Percentiles rank a stretch among this genome's conserved stretches.
These are phyloP conservation scores for Phengaris alcon DNA, from an alignment of 2,888 invertebrate species.

Conservation along the genomic window DNA sequence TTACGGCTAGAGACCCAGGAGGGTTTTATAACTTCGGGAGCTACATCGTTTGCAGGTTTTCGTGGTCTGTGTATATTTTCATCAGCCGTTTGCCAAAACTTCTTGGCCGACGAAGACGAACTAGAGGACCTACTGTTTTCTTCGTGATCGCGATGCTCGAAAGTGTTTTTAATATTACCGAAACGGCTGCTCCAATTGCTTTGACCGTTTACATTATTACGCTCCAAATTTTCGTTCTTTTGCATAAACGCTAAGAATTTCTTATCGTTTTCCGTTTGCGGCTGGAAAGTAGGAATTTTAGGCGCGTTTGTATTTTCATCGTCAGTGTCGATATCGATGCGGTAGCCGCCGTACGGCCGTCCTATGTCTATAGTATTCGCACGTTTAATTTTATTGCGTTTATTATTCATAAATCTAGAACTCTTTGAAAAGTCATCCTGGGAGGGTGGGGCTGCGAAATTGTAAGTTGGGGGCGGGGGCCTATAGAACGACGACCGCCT, in stretches of 20 bases:
- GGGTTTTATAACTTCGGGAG: conserved; percentile 57
- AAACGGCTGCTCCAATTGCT: conserved; percentile 90
- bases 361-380: conserved; percentile 95
- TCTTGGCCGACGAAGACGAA: conserved; percentile 73
- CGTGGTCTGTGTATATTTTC: conserved; percentile 54
- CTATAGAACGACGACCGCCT: conserved; percentile 56
- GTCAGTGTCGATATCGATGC: conserved; percentile 72
- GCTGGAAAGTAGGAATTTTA: conserved; percentile 83
- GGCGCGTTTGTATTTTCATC: conserved; percentile 54
- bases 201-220: conserved; percentile 48
- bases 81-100: conserved; percentile 82
- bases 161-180: conserved; percentile 89
- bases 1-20: conserved; percentile 69
- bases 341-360: conserved; percentile 81
- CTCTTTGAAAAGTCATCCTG: conserved; percentile 62
- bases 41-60: conserved; percentile 52
- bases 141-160: conserved; percentile 80
- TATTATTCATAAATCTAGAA: conserved; percentile 75
- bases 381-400: conserved; percentile 89
- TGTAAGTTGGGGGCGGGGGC: conserved; percentile 67
- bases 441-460: conserved; percentile 62
- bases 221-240: conserved; percentile 78
- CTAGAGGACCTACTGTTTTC: conserved; percentile 65
- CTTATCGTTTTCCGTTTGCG: conserved; percentile 91
- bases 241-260: conserved; percentile 91